Base-by-base conservation (phyloP, 2,113 vertebrate species). In the Poicephalus gulielmi region DNA sequence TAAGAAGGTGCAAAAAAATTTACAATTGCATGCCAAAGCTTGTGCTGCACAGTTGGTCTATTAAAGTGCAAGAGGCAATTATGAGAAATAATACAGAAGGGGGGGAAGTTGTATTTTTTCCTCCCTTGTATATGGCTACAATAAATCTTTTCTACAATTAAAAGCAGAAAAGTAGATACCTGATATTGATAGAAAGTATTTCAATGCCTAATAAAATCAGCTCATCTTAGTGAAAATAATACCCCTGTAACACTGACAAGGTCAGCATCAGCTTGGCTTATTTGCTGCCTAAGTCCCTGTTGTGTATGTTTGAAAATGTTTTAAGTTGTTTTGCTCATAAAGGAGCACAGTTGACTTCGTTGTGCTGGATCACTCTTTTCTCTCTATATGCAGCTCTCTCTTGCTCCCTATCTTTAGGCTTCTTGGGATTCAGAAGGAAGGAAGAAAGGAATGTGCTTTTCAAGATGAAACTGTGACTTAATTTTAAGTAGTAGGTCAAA, bases 321-420 rank as follows among this genome's bases (percentile, higher is more conserved):
- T 91, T 76, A 96, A 96, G 91, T 90, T 88, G 71, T 92, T 96
- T 92, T 95, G 90, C 70, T 97, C 95, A 90, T 85, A 92, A 96
- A 97, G 85, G 76, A 91, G 93, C 70, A 70, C 41, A 76, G 68
- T 70, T 87, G 69, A 52, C 94, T 97, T 93, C 95, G 94, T 94
- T 97, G 89, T 96, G 66, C 28, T 64, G 68, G 74, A 92, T 96
- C 82, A 84, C 83, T 95, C 55, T 71, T 85, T 77, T 84, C 86
- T 57, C 41, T 96, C 92, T 89, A 83, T 83, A 74, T 7, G 17
- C 49, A 92, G 71, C 44, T 80, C 60, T 66, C 74, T 96, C 85
- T 94, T 10, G 0, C 73, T 91, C 47, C 47, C 81, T 91, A 69
- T 89, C 83, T 97, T 95, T 67, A 94, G 96, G 87, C 53, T 97